These are phyloP conservation scores for Morpho helenor DNA, from an alignment of 2,888 invertebrate species.

Conservation along the genomic window DNA sequence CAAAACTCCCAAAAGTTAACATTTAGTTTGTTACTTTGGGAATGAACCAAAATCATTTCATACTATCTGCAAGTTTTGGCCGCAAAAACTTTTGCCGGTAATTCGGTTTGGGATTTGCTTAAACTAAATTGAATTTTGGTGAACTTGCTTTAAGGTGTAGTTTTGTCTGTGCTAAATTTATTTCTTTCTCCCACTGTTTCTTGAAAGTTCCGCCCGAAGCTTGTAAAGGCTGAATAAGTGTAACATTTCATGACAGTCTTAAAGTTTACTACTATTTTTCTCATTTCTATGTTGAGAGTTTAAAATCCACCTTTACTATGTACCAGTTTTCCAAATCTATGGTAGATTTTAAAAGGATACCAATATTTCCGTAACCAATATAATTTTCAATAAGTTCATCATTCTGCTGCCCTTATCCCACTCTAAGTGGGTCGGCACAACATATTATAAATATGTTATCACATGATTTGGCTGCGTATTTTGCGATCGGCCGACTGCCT, in stretches of 20 bases:
- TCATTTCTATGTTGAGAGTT: neutral
- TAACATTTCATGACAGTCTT: conserved; percentile 16
- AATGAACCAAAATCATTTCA: conserved; percentile 22
- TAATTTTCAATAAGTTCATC: no score
- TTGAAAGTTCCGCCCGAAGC: conserved; percentile 22
- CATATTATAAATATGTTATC: no score
- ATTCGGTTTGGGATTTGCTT: conserved; percentile 21
- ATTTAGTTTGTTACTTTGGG: conserved; percentile 4
- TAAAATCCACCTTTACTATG: no score
- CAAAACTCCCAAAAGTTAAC: conserved; percentile 5
- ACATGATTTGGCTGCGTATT: no score
- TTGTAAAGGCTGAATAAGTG: conserved; percentile 24
- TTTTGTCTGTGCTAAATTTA: conserved; percentile 10
- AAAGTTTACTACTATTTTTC: conserved; percentile 9
- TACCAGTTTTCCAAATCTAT: no score
- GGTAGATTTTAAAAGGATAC: no score
- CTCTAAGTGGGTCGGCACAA: no score
- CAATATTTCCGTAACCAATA: no score
- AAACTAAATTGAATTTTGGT: conserved; percentile 7
- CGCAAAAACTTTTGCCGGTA: conserved; percentile 25
- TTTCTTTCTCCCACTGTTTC: conserved; percentile 14
- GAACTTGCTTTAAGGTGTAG: conserved; percentile 12
- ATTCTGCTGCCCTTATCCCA: no score
- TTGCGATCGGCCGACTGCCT: no score
- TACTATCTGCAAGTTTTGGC: conserved; percentile 25